These are phyloP conservation scores for Drosophila suzukii DNA, from an alignment of 1,140 invertebrate species.

Conservation along the genomic window DNA sequence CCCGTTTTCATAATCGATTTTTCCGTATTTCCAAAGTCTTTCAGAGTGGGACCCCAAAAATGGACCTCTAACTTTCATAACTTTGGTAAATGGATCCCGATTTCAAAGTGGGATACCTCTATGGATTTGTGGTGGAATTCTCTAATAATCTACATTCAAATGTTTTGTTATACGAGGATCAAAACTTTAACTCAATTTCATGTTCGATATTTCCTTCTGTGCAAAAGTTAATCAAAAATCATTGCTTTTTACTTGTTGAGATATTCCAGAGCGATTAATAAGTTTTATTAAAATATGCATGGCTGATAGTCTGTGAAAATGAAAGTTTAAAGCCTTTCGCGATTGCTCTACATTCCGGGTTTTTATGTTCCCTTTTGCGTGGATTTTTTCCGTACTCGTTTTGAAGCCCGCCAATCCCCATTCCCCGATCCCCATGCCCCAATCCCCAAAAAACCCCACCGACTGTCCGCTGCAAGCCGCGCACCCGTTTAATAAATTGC, in stretches of 20 bases:
- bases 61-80: too few relatives aligned
- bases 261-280: neutral
- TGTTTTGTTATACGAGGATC: too few relatives aligned
- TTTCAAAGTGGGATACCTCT: too few relatives aligned
- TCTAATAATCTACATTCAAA: too few relatives aligned
- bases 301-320: constrained; percentile 21
- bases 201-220: neutral
- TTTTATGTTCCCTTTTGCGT: constrained; percentile 23
- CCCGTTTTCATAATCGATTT: too few relatives aligned
- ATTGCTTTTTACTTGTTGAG: neutral
- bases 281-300: constrained; percentile 25
- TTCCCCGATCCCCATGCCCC: neutral
- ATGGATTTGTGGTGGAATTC: too few relatives aligned
- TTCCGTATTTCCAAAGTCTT: too few relatives aligned
- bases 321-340: constrained; percentile 35
- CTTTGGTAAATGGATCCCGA: too few relatives aligned
- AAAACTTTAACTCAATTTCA: too few relatives aligned
- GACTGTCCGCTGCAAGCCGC: constrained; percentile 35
- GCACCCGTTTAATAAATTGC: constrained; percentile 46
- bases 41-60: too few relatives aligned
- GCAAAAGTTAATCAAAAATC: neutral
- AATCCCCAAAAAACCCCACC: neutral
- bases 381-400: constrained; percentile 10
- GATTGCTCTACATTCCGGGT: constrained; percentile 17
- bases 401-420: neutral